Evolutionary conservation across 2,797 vertebrate species (phyloP).

Genomic region (Cottoperca gobio): DNA sequence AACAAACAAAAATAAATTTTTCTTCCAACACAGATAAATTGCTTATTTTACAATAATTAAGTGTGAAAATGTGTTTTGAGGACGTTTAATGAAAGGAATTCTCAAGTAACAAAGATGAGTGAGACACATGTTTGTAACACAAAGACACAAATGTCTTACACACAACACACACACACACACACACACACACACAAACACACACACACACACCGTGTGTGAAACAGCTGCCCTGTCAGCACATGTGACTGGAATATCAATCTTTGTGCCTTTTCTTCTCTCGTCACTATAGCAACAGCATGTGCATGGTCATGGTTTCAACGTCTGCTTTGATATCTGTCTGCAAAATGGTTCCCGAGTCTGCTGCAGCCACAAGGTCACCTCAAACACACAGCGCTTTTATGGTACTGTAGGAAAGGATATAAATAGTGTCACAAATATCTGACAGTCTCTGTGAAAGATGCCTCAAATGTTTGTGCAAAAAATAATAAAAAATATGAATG

Average conservation of each 20-base stretch:
- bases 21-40: not conserved
- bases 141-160: too few relatives aligned
- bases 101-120: not conserved
- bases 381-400: slow-evolving; percentile 4
- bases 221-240: slow-evolving; percentile 74
- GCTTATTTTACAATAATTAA: too few relatives aligned
- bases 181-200: slow-evolving; percentile 13
- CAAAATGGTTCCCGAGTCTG: slow-evolving; percentile 60
- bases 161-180: not conserved
- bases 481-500: not conserved
- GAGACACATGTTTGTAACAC: not conserved
- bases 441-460: not conserved
- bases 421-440: not conserved
- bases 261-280: slow-evolving; percentile 59
- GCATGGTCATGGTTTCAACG: slow-evolving; percentile 76
- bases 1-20: not conserved
- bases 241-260: slow-evolving; percentile 76
- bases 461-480: not conserved
- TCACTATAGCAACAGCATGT: slow-evolving; percentile 80
- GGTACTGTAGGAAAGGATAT: not conserved
- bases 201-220: slow-evolving; percentile 15
- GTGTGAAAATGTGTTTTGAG: not conserved
- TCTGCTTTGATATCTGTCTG: slow-evolving; percentile 61
- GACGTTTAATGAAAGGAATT: not conserved
- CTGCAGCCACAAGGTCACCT: slow-evolving; percentile 57